phyloP scores from a whole-genome alignment of 2,797 vertebrate species.

The Decapterus maruadsi region DNA sequence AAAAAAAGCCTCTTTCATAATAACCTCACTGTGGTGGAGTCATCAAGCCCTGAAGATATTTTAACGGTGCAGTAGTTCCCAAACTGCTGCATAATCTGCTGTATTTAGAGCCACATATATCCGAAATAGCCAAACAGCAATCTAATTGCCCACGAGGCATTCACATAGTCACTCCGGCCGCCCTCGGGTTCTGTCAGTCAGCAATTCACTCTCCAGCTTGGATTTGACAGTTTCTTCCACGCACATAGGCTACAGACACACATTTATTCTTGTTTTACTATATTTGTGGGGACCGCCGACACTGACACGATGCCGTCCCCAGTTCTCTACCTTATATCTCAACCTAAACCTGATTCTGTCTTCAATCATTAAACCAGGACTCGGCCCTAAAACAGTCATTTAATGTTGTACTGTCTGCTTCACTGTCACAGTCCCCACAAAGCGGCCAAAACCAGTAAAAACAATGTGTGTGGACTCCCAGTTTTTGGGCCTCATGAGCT shows the following conservation, averaged over 20 bases:
- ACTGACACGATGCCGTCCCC: too few relatives aligned
- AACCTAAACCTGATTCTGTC: too few relatives aligned
- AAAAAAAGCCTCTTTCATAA: slow-evolving; percentile 54
- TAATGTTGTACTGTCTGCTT: too few relatives aligned
- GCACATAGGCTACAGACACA: slow-evolving; percentile 15
- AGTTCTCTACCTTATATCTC: slow-evolving; percentile 1
- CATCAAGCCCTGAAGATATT: slow-evolving; percentile 59
- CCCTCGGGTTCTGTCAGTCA: slow-evolving; percentile 54
- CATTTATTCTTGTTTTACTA: background rate
- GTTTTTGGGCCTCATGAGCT: too few relatives aligned
- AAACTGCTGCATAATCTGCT: slow-evolving; percentile 59
- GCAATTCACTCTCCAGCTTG: slow-evolving; percentile 31
- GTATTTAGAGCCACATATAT: slow-evolving; percentile 40
- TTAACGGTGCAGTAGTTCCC: slow-evolving; percentile 42
- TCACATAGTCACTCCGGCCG: slow-evolving; percentile 37
- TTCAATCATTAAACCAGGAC: too few relatives aligned
- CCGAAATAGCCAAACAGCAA: slow-evolving; percentile 45
- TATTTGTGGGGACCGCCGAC: too few relatives aligned
- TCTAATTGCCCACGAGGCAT: slow-evolving; percentile 48
- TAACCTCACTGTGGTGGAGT: slow-evolving; percentile 35
- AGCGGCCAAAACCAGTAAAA: too few relatives aligned
- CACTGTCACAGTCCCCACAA: too few relatives aligned
- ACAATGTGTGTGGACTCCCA: too few relatives aligned
- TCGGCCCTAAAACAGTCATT: too few relatives aligned
- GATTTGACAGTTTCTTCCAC: slow-evolving; percentile 31